Evolutionary conservation across 2,797 vertebrate genomes (phyloP), one percentile per base, ranked within the genome.

Genomic region (Ctenochaetus hawaiiensis): DNA sequence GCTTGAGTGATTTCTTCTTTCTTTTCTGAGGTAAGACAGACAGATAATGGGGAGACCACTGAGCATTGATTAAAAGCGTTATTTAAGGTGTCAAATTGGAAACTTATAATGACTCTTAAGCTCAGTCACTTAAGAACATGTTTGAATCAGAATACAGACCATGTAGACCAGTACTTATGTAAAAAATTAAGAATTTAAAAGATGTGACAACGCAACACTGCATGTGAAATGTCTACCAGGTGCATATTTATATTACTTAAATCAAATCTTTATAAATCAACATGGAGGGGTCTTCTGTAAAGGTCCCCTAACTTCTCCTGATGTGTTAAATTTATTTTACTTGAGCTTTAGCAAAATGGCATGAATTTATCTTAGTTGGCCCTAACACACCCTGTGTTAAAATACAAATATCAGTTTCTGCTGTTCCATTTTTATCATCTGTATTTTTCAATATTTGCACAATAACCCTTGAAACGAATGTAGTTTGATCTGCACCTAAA

Each of bases 401-500:
- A 49, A 0, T 26, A 13, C 44, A 6, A 18, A 41, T 20, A 30
- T 51, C 2, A 30, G 1, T 51, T 47, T 82, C 17, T 57, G 6
- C 20, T 49, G 6, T 57, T 12, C 5, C 17, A 0, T 49, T 58
- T 49, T 58, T 59, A 11, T 51, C n/a, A 20, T 6, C 26, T 4
- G 4, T 1, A 45, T 61, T 52, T 37, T 22, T 49, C 43, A n/a
- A 30, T 20, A 54, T 43, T 51, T 53, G 62, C 45, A 45, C 23
- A 2, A 41, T 59, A 45, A 61, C 0, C 1, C 37, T 4, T 30
- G 17, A 18, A 56, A 43, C 7, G 1, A 48, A 34, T n/a, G 13
- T 44, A 45, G n/a, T 73, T 75, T 80, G 51, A 77, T 74, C 51
- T 41, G 13, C 0, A 4, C 60, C 75, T 68, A 68, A 83, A 81